Evolutionary conservation across 2,113 vertebrate species (phyloP).

Genomic region (Isichthys henryi): DNA sequence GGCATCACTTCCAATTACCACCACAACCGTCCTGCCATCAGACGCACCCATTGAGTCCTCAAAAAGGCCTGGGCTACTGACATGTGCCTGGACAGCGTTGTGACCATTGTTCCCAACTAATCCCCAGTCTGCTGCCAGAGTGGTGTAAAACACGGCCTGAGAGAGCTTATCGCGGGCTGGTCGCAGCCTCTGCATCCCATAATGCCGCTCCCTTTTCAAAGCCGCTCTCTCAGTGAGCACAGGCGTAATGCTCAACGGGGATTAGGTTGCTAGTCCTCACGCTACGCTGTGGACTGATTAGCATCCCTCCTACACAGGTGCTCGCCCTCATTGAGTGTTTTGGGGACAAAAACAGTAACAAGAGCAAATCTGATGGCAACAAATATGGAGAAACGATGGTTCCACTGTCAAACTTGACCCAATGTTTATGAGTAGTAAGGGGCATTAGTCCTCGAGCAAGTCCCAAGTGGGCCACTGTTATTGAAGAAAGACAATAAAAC

Average conservation of each 20-base stretch:
- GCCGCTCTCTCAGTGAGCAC: not conserved
- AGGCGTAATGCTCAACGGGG: not conserved
- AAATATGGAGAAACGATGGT: not conserved
- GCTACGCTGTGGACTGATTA: not conserved
- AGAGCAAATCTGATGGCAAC: not conserved
- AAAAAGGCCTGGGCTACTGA: not conserved
- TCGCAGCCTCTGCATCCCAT: not conserved
- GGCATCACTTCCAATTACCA: not conserved
- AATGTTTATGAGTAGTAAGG: not conserved
- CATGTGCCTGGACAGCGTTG: not conserved
- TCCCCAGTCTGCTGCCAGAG: not conserved
- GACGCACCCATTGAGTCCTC: not conserved
- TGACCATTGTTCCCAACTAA: not conserved
- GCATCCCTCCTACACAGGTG: not conserved
- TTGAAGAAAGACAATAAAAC: conserved; percentile 2
- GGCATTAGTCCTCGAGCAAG: not conserved
- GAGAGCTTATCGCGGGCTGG: not conserved
- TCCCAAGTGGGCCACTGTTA: not conserved
- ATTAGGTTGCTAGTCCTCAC: not conserved
- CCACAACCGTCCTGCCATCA: not conserved
- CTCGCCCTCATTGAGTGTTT: not conserved
- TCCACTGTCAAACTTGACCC: not conserved
- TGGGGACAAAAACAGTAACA: not conserved
- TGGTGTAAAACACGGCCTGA: not conserved
- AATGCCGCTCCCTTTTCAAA: not conserved